phyloP scores from a whole-genome alignment of 2,888 invertebrate species.

The Oxystoma pomonae region DNA sequence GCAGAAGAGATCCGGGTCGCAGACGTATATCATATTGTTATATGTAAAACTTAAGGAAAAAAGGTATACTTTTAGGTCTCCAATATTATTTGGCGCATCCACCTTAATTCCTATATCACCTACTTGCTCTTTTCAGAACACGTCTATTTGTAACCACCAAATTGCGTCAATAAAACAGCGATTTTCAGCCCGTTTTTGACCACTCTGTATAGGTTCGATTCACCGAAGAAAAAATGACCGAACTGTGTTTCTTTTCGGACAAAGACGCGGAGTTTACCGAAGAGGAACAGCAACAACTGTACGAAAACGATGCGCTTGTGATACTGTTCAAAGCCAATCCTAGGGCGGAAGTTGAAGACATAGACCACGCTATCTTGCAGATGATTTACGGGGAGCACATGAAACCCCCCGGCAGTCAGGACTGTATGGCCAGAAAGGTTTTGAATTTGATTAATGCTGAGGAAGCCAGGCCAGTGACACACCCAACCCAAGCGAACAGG shows the following conservation, averaged over 20 bases:
- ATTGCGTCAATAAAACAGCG: no score
- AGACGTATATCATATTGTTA: no score
- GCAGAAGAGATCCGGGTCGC: no score
- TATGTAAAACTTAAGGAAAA: no score
- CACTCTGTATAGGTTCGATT: slow-evolving; percentile 30
- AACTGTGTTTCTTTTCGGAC: slow-evolving; percentile 40
- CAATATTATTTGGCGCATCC: no score
- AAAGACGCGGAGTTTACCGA: slow-evolving; percentile 23
- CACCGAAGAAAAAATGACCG: slow-evolving; percentile 35
- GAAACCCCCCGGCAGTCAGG: slow-evolving; percentile 35
- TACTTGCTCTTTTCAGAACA: no score
- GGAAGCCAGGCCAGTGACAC: neutral
- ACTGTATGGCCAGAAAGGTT: slow-evolving; percentile 20
- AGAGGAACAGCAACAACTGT: slow-evolving; percentile 22
- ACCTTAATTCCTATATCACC: no score
- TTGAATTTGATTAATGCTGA: slow-evolving; percentile 3
- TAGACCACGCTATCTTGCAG: slow-evolving; percentile 32
- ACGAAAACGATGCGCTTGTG: slow-evolving; percentile 22
- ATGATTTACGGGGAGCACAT: slow-evolving; percentile 37
- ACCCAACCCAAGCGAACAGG: no score
- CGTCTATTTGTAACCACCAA: no score
- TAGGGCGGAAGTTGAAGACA: slow-evolving; percentile 21
- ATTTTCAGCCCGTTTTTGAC: no score
- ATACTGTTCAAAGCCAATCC: slow-evolving; percentile 27
- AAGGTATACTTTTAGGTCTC: no score